phyloP scores from a whole-genome alignment of 1,140 invertebrate genomes.

The Caenorhabditis elegans region DNA sequence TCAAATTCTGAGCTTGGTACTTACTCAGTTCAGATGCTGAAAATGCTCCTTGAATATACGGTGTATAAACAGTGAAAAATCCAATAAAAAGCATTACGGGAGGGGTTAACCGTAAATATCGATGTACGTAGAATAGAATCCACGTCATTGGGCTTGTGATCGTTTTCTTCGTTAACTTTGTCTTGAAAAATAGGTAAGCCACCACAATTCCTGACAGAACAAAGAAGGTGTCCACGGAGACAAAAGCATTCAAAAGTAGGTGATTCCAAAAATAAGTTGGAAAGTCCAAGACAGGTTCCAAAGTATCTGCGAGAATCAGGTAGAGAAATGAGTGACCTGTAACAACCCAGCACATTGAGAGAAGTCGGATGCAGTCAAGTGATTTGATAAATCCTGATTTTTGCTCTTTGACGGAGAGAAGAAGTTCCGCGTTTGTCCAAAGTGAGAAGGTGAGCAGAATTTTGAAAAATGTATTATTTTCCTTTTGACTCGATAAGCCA shows the following conservation, averaged over 20 bases:
- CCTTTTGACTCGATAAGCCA: not conserved
- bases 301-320: not conserved
- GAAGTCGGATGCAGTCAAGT: conserved; percentile 66
- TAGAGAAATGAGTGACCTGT: conserved; percentile 59
- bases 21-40: conserved; percentile 9
- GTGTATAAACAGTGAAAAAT: conserved; percentile 59
- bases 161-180: not conserved
- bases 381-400: conserved; percentile 32
- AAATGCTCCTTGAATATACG: conserved; percentile 34
- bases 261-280: conserved; percentile 21
- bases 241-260: conserved; percentile 36
- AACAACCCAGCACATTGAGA: conserved; percentile 66
- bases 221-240: conserved; percentile 48
- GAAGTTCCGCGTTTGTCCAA: conserved; percentile 48
- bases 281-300: conserved; percentile 21
- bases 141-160: conserved; percentile 32
- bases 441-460: conserved; percentile 49
- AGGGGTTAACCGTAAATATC: conserved; percentile 46
- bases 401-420: conserved; percentile 34
- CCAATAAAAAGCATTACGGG: conserved; percentile 45
- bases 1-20: conserved; percentile 50
- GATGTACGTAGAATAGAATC: conserved; percentile 46
- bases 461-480: not conserved
- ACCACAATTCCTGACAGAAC: conserved; percentile 40
- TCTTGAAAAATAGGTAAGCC: conserved; percentile 45